Evolutionary conservation across 64 coral and sea anemone species (phyloP).

Genomic region (Acropora tenuis): DNA sequence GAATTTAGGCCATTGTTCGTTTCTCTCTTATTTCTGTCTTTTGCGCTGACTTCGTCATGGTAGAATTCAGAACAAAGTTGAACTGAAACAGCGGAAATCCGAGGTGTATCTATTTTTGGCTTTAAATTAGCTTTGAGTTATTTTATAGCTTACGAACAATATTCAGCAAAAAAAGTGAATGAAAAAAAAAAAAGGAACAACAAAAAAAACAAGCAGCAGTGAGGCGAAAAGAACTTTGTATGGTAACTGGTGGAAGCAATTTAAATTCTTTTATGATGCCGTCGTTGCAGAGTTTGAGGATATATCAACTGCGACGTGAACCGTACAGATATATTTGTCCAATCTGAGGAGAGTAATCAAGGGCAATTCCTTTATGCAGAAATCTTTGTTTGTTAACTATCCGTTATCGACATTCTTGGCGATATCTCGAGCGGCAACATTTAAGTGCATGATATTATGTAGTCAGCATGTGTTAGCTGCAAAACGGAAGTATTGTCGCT

Average conservation of each 20-base stretch:
- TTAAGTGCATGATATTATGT: neutral
- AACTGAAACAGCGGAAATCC: too few relatives aligned
- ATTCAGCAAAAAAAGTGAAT: too few relatives aligned
- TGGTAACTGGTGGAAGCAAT: too few relatives aligned
- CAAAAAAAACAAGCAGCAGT: neutral
- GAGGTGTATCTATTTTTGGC: too few relatives aligned
- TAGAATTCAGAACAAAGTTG: too few relatives aligned
- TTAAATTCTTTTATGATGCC: neutral
- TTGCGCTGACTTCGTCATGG: too few relatives aligned
- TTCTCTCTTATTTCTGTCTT: too few relatives aligned
- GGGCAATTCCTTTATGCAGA: neutral
- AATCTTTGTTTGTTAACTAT: neutral
- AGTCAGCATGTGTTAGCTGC: neutral
- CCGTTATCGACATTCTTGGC: neutral
- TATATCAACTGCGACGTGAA: neutral
- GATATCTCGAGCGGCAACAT: neutral
- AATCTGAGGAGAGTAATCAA: neutral
- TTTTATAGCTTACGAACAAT: too few relatives aligned
- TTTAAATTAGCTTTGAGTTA: too few relatives aligned
- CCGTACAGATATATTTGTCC: neutral
- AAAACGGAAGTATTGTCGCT: neutral
- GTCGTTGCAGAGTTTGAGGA: neutral
- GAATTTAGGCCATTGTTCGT: too few relatives aligned
- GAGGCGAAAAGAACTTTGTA: neutral
- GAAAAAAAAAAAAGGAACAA: neutral